Base-by-base conservation (phyloP, 2,888 invertebrate species). In the Drosophila recens region DNA sequence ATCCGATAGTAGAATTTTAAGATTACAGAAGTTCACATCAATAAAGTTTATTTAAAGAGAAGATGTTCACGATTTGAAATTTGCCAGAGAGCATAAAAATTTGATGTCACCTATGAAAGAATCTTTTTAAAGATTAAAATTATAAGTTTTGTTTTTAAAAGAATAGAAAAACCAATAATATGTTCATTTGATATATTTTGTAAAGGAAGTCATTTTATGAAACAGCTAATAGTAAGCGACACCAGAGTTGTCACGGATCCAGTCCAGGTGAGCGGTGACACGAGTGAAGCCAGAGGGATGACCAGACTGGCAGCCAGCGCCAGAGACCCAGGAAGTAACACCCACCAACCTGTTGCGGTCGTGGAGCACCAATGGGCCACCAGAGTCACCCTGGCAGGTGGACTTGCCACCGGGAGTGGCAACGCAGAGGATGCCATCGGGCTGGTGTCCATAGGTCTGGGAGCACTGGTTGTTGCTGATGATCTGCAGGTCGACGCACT, bases 391-490 rank as follows among this genome's bases (percentile, higher is more conserved):
- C 5, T 43, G 30, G 66, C 86, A 87, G 23, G 85, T 82, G 20
- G 78, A 75, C 30, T 56, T 81, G 36, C 80, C 75, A 6, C 67
- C 67, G 38, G 78, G 67, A 42, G 76, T 75, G 4, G 49, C 51
- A 23, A 79, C 75, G 17, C 87, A 87, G n/a, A 86, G 45, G 10
- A 61, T 69, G 3, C 66, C 40, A 3, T 70, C 75, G 15, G 67
- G 62, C 9, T 76, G 72, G 17, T 91, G 90, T 27, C 91, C 92
- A 46, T 92, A 92, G 53, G 90, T 90, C 67, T 91, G 91, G 0
- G 92, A 92, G 82, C 89, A 85, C 91, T 92, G 33, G 90, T 80
- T 43, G 89, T 90, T 74, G 79, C 82, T 27, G 89, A 89, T 30
- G 74, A 79, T 49, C 72, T 72, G 36, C 90, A 92, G 46, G 72